phyloP scores from a whole-genome alignment of 2,113 vertebrate genomes.

The Datnioides undecimradiatus region DNA sequence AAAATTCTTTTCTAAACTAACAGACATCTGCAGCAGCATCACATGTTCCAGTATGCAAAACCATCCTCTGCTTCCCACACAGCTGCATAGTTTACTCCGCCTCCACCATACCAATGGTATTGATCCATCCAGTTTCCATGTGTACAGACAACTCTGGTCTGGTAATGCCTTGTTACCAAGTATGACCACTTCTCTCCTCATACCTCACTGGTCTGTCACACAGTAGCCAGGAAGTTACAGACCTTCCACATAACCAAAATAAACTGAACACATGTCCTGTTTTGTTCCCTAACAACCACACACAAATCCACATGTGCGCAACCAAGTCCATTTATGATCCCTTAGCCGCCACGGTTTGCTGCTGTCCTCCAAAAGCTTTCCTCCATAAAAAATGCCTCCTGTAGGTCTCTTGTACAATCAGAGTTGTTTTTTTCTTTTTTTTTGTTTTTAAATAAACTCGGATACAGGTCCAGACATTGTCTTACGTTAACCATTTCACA shows the following conservation, averaged over 20 bases:
- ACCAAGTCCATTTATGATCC: slow-evolving; percentile 9
- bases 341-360: background rate
- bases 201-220: slow-evolving; percentile 36
- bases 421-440: too few species aligned
- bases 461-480: too few species aligned
- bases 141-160: slow-evolving; percentile 20
- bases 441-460: too few species aligned
- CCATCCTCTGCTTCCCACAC: slow-evolving; percentile 33
- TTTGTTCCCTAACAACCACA: slow-evolving; percentile 43
- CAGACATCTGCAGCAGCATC: slow-evolving; percentile 42
- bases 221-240: slow-evolving; percentile 27
- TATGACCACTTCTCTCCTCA: slow-evolving; percentile 63
- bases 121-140: slow-evolving; percentile 64
- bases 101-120: slow-evolving; percentile 29
- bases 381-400: background rate
- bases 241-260: slow-evolving; percentile 32
- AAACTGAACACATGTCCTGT: slow-evolving; percentile 34
- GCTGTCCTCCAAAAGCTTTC: too few species aligned
- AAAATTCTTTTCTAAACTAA: slow-evolving; percentile 41
- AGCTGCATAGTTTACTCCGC: slow-evolving; percentile 46
- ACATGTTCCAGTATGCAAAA: slow-evolving; percentile 52
- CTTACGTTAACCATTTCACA: too few species aligned
- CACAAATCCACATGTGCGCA: slow-evolving; percentile 2
- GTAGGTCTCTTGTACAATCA: slow-evolving; percentile 4
- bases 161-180: slow-evolving; percentile 16